These are phyloP conservation scores for Lucifuga dentata DNA, from an alignment of 2,113 vertebrate genomes.

Conservation along the genomic window DNA sequence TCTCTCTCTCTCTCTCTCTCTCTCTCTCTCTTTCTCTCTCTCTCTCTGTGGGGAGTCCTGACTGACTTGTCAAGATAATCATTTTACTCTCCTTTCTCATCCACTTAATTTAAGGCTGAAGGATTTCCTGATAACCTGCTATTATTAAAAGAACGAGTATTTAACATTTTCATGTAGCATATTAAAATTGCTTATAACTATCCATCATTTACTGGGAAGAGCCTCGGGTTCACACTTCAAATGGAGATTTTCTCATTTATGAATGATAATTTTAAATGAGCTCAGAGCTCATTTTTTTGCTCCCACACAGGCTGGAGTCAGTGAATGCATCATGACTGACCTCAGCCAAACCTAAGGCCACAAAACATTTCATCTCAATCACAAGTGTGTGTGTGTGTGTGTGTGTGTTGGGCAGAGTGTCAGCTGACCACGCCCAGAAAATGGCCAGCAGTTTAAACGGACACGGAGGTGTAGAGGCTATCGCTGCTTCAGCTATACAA, in stretches of 20 bases:
- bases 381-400: too few relatives aligned
- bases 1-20: background rate
- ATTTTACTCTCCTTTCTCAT: conserved; percentile 49
- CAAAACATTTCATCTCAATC: background rate
- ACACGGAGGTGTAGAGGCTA: conserved; percentile 74
- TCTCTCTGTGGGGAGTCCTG: conserved; percentile 33
- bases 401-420: conserved; percentile 7
- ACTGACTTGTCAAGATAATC: conserved; percentile 37
- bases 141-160: conserved; percentile 15
- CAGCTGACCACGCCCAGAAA: conserved; percentile 61
- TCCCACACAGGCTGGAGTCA: conserved; percentile 32
- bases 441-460: conserved; percentile 60
- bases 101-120: conserved; percentile 41
- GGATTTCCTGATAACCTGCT: conserved; percentile 27
- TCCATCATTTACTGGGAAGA: conserved; percentile 41
- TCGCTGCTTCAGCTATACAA: conserved; percentile 68
- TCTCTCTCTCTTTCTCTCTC: conserved; percentile 1
- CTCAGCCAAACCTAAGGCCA: conserved; percentile 4
- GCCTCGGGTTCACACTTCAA: conserved; percentile 31
- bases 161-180: conserved; percentile 17
- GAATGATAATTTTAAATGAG: conserved; percentile 54
- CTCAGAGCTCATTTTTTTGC: conserved; percentile 16
- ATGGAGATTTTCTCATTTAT: conserved; percentile 41
- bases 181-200: conserved; percentile 34
- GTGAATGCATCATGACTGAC: conserved; percentile 18